phyloP scores from a whole-genome alignment of 1,140 invertebrate genomes.

The Procambarus virginalis region DNA sequence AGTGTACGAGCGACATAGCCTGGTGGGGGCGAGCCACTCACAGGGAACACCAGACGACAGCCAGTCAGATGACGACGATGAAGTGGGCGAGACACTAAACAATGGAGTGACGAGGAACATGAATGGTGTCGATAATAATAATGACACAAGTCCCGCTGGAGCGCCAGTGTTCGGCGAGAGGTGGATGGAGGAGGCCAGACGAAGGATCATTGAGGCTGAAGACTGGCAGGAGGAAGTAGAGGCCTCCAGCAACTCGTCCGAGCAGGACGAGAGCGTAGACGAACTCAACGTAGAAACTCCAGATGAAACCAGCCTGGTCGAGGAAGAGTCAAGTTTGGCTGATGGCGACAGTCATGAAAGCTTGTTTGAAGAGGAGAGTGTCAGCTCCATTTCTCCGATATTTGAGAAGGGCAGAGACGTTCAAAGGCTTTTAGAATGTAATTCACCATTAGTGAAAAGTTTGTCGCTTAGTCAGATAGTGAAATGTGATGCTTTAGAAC shows the following conservation, averaged over 20 bases:
- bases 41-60: not conserved
- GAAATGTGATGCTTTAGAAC: not conserved
- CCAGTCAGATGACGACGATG: not conserved
- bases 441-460: too few relatives aligned
- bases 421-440: not conserved
- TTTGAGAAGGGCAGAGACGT: not conserved
- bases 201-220: slow-evolving; percentile 29
- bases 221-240: slow-evolving; percentile 10
- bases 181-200: slow-evolving; percentile 49
- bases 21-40: not conserved
- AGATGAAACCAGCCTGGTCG: slow-evolving; percentile 26
- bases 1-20: not conserved
- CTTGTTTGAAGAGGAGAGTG: slow-evolving; percentile 29
- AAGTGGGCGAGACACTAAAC: not conserved
- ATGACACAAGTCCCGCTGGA: not conserved
- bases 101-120: not conserved
- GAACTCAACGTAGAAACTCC: slow-evolving; percentile 34
- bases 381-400: not conserved
- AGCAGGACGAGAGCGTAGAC: slow-evolving; percentile 35
- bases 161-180: slow-evolving; percentile 35
- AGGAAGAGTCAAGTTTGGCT: slow-evolving; percentile 23
- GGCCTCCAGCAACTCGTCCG: slow-evolving; percentile 7
- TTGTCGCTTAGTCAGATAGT: not conserved
- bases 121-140: not conserved
- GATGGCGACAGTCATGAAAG: not conserved